These are phyloP conservation scores for Myiothlypis chrysogaster DNA, from an alignment of 2,797 vertebrate species.

Conservation along the genomic window DNA sequence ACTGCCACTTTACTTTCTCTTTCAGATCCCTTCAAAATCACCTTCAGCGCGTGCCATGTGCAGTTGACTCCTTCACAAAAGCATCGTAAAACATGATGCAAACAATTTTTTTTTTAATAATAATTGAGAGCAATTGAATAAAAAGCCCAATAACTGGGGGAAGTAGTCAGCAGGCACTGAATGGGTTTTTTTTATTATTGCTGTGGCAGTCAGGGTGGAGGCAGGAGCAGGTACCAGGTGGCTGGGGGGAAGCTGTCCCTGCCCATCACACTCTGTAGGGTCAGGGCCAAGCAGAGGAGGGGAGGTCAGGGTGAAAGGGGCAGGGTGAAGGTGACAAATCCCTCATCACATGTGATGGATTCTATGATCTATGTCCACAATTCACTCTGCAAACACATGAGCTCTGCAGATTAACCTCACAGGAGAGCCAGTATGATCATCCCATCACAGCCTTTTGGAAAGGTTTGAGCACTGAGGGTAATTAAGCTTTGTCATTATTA, in stretches of 20 bases:
- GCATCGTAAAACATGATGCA: neutral
- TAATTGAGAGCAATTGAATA: neutral
- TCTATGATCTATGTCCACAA: too few species aligned
- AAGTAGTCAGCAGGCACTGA: neutral
- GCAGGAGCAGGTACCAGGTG: neutral
- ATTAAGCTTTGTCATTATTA: neutral
- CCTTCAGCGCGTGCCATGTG: neutral
- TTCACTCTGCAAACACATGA: neutral
- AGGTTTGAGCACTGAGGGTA: neutral
- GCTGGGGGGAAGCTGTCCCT: neutral
- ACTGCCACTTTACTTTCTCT: neutral
- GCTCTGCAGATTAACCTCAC: neutral
- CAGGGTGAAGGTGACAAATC: rapidly evolving
- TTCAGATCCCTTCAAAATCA: neutral
- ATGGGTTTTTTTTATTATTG: neutral
- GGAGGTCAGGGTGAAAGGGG: neutral
- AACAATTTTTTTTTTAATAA: neutral
- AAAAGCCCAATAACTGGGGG: neutral
- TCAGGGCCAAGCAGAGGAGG: neutral
- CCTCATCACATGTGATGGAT: neutral
- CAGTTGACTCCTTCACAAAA: neutral
- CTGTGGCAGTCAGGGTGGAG: neutral
- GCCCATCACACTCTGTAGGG: rapidly evolving
- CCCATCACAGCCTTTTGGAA: neutral
- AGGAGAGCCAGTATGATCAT: neutral